Conservation (phyloP, 2,113 vertebrate species). For the Dicerorhinus sumatrensis region DNA sequence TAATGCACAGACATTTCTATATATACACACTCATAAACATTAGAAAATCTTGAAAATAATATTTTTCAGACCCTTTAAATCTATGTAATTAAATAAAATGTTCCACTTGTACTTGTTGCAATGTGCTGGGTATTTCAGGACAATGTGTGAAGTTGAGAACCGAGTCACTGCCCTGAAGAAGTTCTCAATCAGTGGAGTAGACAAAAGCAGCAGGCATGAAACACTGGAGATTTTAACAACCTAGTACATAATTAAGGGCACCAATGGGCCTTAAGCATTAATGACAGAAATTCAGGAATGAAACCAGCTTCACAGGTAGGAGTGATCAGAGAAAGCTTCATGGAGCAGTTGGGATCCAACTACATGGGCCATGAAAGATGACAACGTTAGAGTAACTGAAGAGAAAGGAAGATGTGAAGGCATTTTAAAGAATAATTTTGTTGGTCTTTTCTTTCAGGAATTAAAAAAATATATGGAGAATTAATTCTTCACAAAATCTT, state of each 20-base stretch:
- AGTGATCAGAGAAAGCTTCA: not conserved
- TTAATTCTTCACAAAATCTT: slow-evolving; percentile 23
- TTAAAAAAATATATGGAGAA: not conserved
- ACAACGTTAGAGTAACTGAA: not conserved
- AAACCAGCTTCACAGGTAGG: not conserved
- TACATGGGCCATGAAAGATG: not conserved
- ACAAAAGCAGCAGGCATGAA: not conserved
- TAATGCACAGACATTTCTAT: not conserved
- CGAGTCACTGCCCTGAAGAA: not conserved
- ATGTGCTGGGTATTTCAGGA: not conserved
- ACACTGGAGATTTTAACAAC: not conserved
- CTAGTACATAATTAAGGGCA: too few relatives aligned
- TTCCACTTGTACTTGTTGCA: not conserved
- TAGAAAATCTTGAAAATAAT: not conserved
- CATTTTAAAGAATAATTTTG: not conserved
- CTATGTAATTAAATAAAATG: not conserved
- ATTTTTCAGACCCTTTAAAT: not conserved
- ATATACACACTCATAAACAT: not conserved
- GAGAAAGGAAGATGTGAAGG: not conserved
- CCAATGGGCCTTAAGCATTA: not conserved
- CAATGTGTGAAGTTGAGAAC: not conserved
- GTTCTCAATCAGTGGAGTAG: not conserved
- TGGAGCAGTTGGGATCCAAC: not conserved
- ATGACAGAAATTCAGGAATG: not conserved
- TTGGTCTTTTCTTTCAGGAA: not conserved